A percentile compares a stretch with the other conserved stretches of the same genome.
Evolutionary conservation across 2,888 invertebrate genomes (phyloP).

Genomic region (Torymus tubicola): DNA sequence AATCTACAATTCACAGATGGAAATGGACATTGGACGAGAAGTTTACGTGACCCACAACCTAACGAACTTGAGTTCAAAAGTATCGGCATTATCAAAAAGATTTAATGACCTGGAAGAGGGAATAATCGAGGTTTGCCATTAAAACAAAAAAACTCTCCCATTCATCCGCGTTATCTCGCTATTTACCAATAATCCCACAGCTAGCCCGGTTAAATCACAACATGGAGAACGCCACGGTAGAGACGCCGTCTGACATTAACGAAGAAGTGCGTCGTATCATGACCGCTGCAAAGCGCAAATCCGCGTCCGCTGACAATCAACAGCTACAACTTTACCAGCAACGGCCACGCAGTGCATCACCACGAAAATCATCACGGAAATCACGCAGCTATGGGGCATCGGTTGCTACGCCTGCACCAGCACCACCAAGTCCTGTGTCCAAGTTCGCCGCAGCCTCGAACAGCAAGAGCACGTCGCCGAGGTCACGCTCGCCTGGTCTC

Average conservation of each 20-base stretch:
- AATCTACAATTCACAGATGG: slow-evolving; percentile 62
- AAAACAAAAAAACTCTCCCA: too few species aligned
- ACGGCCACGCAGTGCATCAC: neutral
- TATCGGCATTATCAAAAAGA: slow-evolving; percentile 60
- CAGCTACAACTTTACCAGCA: neutral
- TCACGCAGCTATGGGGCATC: neutral
- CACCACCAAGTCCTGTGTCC: slow-evolving; percentile 56
- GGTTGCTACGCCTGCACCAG: neutral
- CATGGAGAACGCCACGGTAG: slow-evolving; percentile 67
- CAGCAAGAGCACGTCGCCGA: slow-evolving; percentile 1
- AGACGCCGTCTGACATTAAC: slow-evolving; percentile 69
- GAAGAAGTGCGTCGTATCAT: slow-evolving; percentile 67
- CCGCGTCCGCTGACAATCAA: neutral
- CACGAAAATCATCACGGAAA: neutral
- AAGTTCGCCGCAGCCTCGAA: slow-evolving; percentile 54
- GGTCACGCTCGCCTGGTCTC: slow-evolving; percentile 27
- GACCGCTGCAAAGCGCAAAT: slow-evolving; percentile 7
- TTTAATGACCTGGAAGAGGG: slow-evolving; percentile 66
- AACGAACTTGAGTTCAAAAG: slow-evolving; percentile 65
- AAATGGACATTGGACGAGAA: slow-evolving; percentile 68
- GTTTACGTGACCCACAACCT: slow-evolving; percentile 68
- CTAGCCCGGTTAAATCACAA: slow-evolving; percentile 70
- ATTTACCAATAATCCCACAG: slow-evolving; percentile 55
- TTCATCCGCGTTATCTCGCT: too few species aligned
- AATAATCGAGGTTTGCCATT: slow-evolving; percentile 67